phyloP scores from a whole-genome alignment of 2,113 vertebrate species.

The Coptodon bakossiorum region DNA sequence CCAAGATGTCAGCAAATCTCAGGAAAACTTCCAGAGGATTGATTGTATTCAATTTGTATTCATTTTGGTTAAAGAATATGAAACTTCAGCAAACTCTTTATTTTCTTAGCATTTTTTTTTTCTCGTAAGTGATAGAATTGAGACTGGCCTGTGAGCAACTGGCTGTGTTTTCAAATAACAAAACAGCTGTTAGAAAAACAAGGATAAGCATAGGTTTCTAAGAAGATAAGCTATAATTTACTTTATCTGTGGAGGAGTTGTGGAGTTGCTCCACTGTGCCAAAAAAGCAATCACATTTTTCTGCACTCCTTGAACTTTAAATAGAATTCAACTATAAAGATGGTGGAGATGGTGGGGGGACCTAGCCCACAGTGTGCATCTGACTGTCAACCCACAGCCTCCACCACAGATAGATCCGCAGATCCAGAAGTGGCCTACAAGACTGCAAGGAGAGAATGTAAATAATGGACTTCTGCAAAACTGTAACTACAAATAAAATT shows the following conservation, averaged over 20 bases:
- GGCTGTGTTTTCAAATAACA: background rate
- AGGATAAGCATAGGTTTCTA: slow-evolving; percentile 3
- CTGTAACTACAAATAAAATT: background rate
- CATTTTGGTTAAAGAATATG: background rate
- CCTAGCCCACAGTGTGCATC: background rate
- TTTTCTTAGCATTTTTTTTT: background rate
- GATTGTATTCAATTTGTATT: background rate
- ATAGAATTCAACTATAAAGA: background rate
- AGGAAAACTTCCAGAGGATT: background rate
- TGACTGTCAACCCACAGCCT: background rate
- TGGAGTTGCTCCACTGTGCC: background rate
- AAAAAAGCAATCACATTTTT: background rate
- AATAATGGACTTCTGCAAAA: background rate
- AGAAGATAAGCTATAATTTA: slow-evolving; percentile 16
- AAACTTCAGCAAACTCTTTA: background rate
- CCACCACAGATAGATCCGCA: background rate
- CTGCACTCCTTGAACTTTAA: background rate
- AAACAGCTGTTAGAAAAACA: background rate
- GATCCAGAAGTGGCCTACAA: background rate
- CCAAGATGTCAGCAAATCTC: background rate
- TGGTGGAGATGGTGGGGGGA: background rate
- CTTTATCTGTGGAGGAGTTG: background rate
- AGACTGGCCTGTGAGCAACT: background rate
- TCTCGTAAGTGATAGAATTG: background rate
- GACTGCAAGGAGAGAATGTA: background rate